Evolutionary conservation across 2,113 vertebrate genomes (phyloP), one percentile per base, ranked within the genome.

Genomic region (Naja naja): DNA sequence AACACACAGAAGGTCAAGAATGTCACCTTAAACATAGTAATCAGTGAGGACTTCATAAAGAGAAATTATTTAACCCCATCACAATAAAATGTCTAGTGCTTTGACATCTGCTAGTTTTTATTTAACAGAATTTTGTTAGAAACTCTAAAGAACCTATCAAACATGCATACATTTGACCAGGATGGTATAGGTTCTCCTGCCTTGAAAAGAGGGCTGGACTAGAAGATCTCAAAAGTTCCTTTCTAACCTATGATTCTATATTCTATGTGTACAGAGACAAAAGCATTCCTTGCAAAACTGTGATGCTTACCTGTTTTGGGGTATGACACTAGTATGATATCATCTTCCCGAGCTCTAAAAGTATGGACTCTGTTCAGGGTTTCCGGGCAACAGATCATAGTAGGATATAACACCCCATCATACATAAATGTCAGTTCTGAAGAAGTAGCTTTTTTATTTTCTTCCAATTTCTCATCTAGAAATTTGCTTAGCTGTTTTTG

Each of bases 261-360:
- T 18, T 69, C 12, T 16, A 55, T 43, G 9, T 39, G 25, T 14
- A 5, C 43, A 60, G 56, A 58, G 23, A 58, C 23, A 58, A 58
- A 58, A 8, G 23, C 56, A 60, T 88, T 88, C n/a, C 12, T 91
- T 88, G 47, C 22, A 87, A 92, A 56, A 52, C 34, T 43, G 34
- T 43, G 14, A 56, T 30, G 92, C 90, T 95, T 56, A 88, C 16
- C 47, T 89, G 52, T 94, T 94, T 91, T 92, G 87, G 93, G 3
- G 56, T 89, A 91, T 92, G 91, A 81, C 91, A 58, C 89, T 94
- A 94, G 89, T 94, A 94, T 88, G 22, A 85, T 45, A 91, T 87
- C 85, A 94, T 91, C 25, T 45, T 89, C 92, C 53, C 86, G 94
- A 49, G 93, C 91, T 92, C 95, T 85, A 94, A 95, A 96, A 4